These are phyloP conservation scores for Psettodes erumei DNA, from an alignment of 2,113 vertebrate species.

Conservation along the genomic window DNA sequence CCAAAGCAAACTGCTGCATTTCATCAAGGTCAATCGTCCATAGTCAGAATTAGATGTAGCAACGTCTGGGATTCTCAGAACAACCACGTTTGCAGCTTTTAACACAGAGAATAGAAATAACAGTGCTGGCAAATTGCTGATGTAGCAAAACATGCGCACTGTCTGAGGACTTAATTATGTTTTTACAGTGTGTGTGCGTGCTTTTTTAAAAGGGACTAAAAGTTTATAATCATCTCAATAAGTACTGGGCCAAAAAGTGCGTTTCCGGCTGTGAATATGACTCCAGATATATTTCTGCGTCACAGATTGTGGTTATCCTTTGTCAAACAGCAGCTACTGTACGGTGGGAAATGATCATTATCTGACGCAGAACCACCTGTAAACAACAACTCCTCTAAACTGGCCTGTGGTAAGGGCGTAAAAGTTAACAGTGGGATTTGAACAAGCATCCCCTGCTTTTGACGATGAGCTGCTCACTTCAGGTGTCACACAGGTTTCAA, in stretches of 20 bases:
- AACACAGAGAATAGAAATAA: conserved; percentile 19
- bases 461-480: not conserved
- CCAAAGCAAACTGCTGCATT: conserved; percentile 20
- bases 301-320: conserved; percentile 40
- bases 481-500: not conserved
- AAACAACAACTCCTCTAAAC: conserved; percentile 42
- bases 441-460: not conserved
- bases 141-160: conserved; percentile 12
- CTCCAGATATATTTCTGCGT: conserved; percentile 34
- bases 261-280: conserved; percentile 50
- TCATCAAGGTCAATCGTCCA: not conserved
- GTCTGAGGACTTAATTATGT: conserved; percentile 18
- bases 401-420: conserved; percentile 13
- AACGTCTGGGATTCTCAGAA: conserved; percentile 3
- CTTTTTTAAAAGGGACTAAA: conserved; percentile 41
- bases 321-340: conserved; percentile 48
- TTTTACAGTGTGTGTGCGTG: not conserved
- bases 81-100: conserved; percentile 2
- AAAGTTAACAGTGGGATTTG: conserved; percentile 30
- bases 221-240: conserved; percentile 54
- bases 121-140: not conserved
- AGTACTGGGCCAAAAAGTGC: conserved; percentile 25
- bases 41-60: not conserved
- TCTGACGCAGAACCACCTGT: conserved; percentile 43
- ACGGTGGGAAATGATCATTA: conserved; percentile 58